These are phyloP conservation scores for Colletes gigas DNA, from an alignment of 1,140 invertebrate species.

Conservation along the genomic window DNA sequence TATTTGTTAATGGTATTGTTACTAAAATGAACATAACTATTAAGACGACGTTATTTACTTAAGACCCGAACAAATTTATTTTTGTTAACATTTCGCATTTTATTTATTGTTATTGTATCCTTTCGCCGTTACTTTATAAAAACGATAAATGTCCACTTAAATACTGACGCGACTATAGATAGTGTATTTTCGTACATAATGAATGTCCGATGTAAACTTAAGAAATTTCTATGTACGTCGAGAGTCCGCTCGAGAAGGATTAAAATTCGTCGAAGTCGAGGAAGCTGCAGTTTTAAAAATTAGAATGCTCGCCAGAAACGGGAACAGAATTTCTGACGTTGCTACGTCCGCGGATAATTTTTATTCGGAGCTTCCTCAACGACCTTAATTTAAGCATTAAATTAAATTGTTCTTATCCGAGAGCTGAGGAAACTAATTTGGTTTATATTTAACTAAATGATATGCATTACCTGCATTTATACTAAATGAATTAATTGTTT, in stretches of 20 bases:
- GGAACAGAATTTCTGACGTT: not conserved
- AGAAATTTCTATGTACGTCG: slow-evolving; percentile 33
- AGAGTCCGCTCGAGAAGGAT: not conserved
- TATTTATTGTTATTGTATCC: too few species aligned
- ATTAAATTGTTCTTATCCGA: slow-evolving; percentile 8
- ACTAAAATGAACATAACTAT: too few species aligned
- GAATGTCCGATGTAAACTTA: slow-evolving; percentile 4
- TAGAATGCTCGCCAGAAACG: not conserved
- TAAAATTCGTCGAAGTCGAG: slow-evolving; percentile 18
- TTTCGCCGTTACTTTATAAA: too few species aligned
- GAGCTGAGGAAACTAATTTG: slow-evolving; percentile 18
- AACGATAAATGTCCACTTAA: too few species aligned
- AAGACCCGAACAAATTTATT: too few species aligned
- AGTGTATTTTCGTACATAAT: slow-evolving; percentile 59
- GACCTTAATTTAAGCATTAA: slow-evolving; percentile 4
- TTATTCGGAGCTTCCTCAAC: slow-evolving; percentile 11
- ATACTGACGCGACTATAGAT: slow-evolving; percentile 9
- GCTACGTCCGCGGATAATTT: not conserved
- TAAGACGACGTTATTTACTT: too few species aligned
- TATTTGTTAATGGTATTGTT: too few species aligned
- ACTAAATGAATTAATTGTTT: slow-evolving; percentile 37
- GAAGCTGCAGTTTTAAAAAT: not conserved
- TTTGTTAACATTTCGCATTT: too few species aligned
- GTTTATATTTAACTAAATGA: slow-evolving; percentile 74
- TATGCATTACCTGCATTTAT: slow-evolving; percentile 9